Conservation (phyloP, 1,140 invertebrate species). For the Eriocheir sinensis region DNA sequence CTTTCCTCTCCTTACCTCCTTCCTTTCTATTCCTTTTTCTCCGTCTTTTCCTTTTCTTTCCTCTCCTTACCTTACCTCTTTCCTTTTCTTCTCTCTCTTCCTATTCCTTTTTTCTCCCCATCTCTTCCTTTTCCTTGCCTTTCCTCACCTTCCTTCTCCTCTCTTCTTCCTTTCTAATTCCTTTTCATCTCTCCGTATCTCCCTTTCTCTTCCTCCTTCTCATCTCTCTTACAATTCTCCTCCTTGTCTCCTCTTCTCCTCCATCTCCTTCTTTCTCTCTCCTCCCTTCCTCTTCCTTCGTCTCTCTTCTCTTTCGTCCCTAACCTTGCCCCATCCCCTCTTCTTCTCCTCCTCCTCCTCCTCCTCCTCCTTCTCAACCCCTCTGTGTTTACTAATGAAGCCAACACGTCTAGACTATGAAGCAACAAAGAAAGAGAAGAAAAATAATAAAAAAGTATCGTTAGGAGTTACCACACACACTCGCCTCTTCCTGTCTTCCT, state of each 20-base stretch:
- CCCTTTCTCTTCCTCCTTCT: background rate
- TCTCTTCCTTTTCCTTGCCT: background rate
- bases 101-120: background rate
- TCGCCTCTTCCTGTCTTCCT: too few relatives aligned
- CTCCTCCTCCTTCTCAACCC: background rate
- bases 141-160: slow-evolving; percentile 27
- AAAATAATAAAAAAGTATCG: too few relatives aligned
- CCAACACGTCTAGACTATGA: too few relatives aligned
- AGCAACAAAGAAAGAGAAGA: too few relatives aligned
- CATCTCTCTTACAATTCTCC: background rate
- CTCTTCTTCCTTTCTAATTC: slow-evolving; percentile 6
- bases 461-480: too few relatives aligned
- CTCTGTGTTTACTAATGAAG: too few relatives aligned
- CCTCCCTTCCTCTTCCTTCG: background rate
- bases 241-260: background rate
- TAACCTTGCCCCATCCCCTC: background rate
- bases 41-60: too few relatives aligned
- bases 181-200: slow-evolving; percentile 9
- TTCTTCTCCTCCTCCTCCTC: background rate
- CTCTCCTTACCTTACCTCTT: too few relatives aligned
- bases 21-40: too few relatives aligned
- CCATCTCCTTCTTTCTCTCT: too few relatives aligned
- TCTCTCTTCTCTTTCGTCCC: background rate
- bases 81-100: background rate
- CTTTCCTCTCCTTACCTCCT: too few relatives aligned